Conservation (phyloP, 37 sponge, comb jelly and placozoan species). For the Eunapius fragilis region DNA sequence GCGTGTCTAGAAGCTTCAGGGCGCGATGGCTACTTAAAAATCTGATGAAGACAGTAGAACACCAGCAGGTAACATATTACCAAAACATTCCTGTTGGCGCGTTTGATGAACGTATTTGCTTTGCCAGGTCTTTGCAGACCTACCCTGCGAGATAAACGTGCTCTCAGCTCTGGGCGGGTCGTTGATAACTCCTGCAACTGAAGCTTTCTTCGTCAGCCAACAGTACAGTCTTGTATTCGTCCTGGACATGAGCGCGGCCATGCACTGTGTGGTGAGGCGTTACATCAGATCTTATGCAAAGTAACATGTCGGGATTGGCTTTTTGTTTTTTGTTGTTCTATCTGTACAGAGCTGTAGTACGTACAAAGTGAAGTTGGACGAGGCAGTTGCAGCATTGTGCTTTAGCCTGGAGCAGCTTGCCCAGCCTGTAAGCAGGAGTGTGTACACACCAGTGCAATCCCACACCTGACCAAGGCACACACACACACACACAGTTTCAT, state of each 20-base stretch:
- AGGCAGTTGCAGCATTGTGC: constrained; percentile 35
- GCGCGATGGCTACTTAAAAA: constrained; percentile 47
- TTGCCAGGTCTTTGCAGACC: neutral
- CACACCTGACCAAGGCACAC: no score
- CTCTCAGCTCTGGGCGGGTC: neutral
- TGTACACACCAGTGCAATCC: no score
- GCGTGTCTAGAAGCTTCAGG: constrained; percentile 73
- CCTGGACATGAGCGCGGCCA: constrained; percentile 66
- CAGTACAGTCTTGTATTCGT: constrained; percentile 80
- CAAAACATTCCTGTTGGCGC: no score
- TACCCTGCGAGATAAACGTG: constrained; percentile 1
- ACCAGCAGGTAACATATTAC: no score
- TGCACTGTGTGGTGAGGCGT: constrained; percentile 67
- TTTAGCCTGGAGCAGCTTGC: constrained; percentile 43
- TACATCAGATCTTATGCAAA: neutral
- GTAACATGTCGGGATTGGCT: neutral
- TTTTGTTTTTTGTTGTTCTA: neutral
- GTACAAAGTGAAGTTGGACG: constrained; percentile 55
- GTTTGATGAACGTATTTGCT: neutral
- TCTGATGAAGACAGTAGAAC: constrained; percentile 16
- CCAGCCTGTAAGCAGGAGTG: constrained; percentile 68
- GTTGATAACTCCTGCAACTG: constrained; percentile 22
- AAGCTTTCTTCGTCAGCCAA: constrained; percentile 46
- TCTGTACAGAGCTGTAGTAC: constrained; percentile 47
- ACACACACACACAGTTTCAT: constrained; percentile 19